Evolutionary conservation across 2,113 vertebrate species (phyloP).

Genomic region (Ranitomeya variabilis): DNA sequence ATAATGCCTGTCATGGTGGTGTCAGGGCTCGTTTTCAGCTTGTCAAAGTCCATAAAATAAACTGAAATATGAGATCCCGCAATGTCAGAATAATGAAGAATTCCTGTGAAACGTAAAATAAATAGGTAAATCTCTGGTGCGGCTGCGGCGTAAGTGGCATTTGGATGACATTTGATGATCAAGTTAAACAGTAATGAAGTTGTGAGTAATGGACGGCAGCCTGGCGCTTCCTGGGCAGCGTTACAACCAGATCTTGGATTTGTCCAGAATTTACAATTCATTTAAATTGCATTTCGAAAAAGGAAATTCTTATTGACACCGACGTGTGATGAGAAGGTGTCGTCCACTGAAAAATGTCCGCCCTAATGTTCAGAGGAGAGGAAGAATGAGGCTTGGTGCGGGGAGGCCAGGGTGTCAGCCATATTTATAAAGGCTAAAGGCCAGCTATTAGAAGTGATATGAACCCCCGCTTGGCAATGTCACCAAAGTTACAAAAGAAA

Average conservation of each 20-base stretch:
- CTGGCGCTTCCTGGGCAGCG: conserved; percentile 58
- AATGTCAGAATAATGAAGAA: conserved; percentile 73
- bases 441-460: too few species aligned
- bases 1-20: conserved; percentile 58
- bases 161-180: conserved; percentile 74
- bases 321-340: background rate
- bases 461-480: too few species aligned
- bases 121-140: conserved; percentile 74
- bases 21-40: conserved; percentile 65
- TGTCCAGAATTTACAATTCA: background rate
- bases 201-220: conserved; percentile 62
- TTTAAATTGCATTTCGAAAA: conserved; percentile 25
- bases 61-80: conserved; percentile 70
- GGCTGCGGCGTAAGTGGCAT: conserved; percentile 70
- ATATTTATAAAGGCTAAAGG: too few species aligned
- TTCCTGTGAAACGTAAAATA: conserved; percentile 77
- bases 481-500: too few species aligned
- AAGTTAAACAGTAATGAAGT: conserved; percentile 76
- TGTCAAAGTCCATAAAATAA: conserved; percentile 67
- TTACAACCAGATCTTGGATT: conserved; percentile 59
- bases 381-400: background rate
- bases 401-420: too few species aligned
- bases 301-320: background rate
- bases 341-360: background rate
- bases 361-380: background rate